phyloP scores from a whole-genome alignment of 2,113 vertebrate species.

The Actenoides lindsayi region DNA sequence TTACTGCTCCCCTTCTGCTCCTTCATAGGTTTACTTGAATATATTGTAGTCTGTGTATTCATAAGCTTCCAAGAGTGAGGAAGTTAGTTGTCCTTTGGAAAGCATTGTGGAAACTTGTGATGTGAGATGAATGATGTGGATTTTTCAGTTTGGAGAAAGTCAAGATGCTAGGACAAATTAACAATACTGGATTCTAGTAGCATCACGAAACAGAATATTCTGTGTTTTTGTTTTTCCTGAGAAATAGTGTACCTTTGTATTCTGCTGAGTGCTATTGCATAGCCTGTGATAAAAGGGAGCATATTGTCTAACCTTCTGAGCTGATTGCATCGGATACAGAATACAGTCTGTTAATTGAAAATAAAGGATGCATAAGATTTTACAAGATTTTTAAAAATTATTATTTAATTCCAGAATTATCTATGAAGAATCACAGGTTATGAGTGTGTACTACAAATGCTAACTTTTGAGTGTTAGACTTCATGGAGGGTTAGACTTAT shows the following conservation, averaged over 20 bases:
- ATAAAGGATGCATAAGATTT: neutral
- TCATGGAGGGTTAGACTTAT: neutral
- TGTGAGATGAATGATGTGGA: neutral
- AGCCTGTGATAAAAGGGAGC: neutral
- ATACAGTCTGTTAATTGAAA: neutral
- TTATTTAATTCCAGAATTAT: neutral
- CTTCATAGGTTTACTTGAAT: neutral
- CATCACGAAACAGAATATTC: neutral
- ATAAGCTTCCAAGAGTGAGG: neutral
- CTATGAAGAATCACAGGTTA: neutral
- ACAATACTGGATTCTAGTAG: neutral
- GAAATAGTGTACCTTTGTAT: neutral
- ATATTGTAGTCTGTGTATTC: neutral
- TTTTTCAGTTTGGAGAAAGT: neutral
- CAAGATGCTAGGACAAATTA: neutral
- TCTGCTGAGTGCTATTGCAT: neutral
- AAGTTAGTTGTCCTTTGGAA: neutral
- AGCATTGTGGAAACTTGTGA: neutral
- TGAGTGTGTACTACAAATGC: neutral
- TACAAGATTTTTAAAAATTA: neutral
- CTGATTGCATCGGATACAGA: neutral
- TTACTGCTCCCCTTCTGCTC: neutral
- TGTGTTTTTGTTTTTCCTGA: neutral
- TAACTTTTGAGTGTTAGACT: neutral
- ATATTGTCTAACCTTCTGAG: neutral